Evolutionary conservation across 2,888 invertebrate genomes (phyloP).

Genomic region (Cotesia congregata): DNA sequence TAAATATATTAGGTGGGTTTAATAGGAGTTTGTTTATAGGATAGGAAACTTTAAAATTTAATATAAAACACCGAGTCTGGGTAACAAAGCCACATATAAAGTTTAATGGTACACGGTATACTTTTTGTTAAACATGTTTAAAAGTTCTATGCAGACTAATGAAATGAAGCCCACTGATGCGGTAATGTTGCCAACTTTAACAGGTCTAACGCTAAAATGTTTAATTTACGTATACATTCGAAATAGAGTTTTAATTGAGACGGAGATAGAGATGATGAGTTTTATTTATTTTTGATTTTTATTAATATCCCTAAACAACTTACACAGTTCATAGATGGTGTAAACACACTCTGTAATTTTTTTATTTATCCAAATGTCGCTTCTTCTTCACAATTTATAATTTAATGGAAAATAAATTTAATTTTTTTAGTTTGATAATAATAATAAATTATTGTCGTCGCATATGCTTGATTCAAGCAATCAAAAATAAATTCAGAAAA

Average conservation of each 20-base stretch:
- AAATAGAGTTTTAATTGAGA: constrained; percentile 11
- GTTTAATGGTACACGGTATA: constrained; percentile 1
- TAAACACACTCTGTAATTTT: neutral
- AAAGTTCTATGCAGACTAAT: neutral
- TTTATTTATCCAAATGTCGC: neutral
- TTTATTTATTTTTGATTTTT: neutral
- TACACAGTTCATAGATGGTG: neutral
- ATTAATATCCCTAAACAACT: neutral
- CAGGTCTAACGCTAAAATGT: neutral
- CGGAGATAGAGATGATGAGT: neutral
- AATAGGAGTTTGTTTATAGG: constrained; percentile 15
- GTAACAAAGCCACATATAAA: constrained; percentile 24
- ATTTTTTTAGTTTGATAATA: too few species aligned
- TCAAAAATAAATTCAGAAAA: neutral
- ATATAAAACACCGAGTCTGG: constrained; percentile 38
- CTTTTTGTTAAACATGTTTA: constrained; percentile 5
- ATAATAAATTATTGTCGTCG: too few species aligned
- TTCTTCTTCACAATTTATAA: too few species aligned
- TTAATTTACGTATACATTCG: neutral
- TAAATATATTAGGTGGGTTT: neutral
- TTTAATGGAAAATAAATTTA: too few species aligned
- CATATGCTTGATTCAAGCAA: too few species aligned
- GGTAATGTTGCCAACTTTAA: neutral
- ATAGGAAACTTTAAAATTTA: constrained; percentile 35
- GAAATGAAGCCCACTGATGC: constrained; percentile 1